phyloP scores from a whole-genome alignment of 2,797 vertebrate species.

The Heterohyrax brucei region DNA sequence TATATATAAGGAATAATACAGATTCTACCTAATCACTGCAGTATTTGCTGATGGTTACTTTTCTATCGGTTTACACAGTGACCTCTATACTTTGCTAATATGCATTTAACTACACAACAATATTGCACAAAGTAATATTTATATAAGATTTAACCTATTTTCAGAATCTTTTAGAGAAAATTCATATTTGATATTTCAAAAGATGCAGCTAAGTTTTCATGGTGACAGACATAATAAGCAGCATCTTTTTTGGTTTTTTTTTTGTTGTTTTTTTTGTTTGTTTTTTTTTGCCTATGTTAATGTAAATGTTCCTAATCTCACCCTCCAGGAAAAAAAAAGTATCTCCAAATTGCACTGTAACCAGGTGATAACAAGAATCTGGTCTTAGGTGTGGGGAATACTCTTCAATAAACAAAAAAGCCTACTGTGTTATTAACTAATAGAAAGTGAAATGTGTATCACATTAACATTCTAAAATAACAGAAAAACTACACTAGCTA shows the following conservation, averaged over 20 bases:
- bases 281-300: constrained; percentile 90
- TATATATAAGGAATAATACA: constrained; percentile 92
- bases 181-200: constrained; percentile 91
- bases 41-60: constrained; percentile 92
- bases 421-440: constrained; percentile 83
- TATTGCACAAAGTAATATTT: constrained; percentile 94
- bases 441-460: constrained; percentile 89
- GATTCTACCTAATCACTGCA: constrained; percentile 93
- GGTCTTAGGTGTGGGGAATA: constrained; percentile 87
- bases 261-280: constrained; percentile 70
- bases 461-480: constrained; percentile 89
- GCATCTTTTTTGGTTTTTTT: constrained; percentile 87
- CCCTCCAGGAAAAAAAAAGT: constrained; percentile 88
- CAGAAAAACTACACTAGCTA: constrained; percentile 84
- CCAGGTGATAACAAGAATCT: constrained; percentile 88
- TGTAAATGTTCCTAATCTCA: constrained; percentile 91
- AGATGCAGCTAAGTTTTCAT: constrained; percentile 89
- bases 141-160: constrained; percentile 93
- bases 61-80: constrained; percentile 93
- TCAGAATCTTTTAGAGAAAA: constrained; percentile 92
- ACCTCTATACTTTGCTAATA: constrained; percentile 92
- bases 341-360: constrained; percentile 91
- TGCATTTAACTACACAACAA: constrained; percentile 94
- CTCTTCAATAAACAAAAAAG: constrained; percentile 88
- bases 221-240: constrained; percentile 89